Percentiles rank a stretch among this genome's conserved stretches.
phyloP scores from a whole-genome alignment of 1,140 invertebrate species.

The Physella acuta region DNA sequence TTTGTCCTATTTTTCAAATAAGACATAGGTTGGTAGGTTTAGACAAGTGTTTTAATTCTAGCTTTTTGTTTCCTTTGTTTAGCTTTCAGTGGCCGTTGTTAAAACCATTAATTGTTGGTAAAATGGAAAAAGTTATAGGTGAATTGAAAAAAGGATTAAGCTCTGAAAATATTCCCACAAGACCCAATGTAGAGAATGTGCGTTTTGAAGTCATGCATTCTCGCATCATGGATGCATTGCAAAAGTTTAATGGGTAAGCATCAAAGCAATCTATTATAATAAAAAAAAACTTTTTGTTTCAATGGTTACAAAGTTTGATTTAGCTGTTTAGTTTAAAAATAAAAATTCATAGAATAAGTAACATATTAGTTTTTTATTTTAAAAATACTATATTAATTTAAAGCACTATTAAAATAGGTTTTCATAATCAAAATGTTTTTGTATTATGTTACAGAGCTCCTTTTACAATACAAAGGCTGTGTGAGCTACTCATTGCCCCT shows the following conservation, averaged over 20 bases:
- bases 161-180: constrained; percentile 73
- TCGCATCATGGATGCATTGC: constrained; percentile 79
- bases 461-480: constrained; percentile 93
- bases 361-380: not conserved
- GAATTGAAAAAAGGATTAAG: constrained; percentile 82
- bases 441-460: constrained; percentile 87
- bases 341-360: no score
- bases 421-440: no score
- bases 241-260: constrained; percentile 66
- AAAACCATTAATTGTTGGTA: constrained; percentile 82
- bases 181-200: constrained; percentile 87
- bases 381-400: constrained; percentile 1
- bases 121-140: constrained; percentile 81
- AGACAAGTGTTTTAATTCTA: no score
- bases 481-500: constrained; percentile 86
- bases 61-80: no score
- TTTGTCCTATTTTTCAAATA: no score
- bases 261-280: not conserved
- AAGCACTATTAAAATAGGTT: not conserved
- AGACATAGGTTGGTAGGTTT: no score
- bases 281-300: not conserved
- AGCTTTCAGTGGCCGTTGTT: constrained; percentile 86
- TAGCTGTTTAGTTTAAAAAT: no score
- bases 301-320: no score
- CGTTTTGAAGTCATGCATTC: constrained; percentile 87